phyloP scores from a whole-genome alignment of 2,113 vertebrate species.

The Tetraodon nigroviridis region DNA sequence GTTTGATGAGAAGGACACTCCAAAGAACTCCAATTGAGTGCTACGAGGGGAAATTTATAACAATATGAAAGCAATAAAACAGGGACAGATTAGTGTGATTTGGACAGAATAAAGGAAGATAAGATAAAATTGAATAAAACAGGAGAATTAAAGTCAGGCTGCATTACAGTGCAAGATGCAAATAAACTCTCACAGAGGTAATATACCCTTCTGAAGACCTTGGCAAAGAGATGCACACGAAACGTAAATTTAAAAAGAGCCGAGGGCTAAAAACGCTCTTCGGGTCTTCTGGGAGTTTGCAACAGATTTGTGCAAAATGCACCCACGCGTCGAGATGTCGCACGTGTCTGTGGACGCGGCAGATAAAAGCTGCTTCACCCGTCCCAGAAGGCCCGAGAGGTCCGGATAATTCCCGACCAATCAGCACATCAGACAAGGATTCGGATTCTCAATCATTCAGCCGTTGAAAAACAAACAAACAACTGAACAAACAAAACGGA shows the following conservation, averaged over 20 bases:
- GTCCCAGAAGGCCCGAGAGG: slow-evolving; percentile 52
- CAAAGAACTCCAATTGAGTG: slow-evolving; percentile 1
- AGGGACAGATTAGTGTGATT: slow-evolving; percentile 4
- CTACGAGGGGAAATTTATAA: slow-evolving; percentile 1
- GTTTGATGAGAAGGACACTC: background rate
- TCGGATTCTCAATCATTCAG: slow-evolving; percentile 25
- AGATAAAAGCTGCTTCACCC: slow-evolving; percentile 1
- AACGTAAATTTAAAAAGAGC: slow-evolving; percentile 38
- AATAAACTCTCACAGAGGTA: slow-evolving; percentile 17
- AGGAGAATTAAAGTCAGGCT: slow-evolving; percentile 23
- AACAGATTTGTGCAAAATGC: background rate
- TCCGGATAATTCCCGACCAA: slow-evolving; percentile 25
- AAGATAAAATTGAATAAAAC: slow-evolving; percentile 22
- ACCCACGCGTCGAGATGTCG: background rate
- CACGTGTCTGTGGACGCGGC: background rate
- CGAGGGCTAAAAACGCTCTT: slow-evolving; percentile 30
- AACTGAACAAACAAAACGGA: slow-evolving; percentile 10
- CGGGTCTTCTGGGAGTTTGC: slow-evolving; percentile 55
- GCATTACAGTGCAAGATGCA: slow-evolving; percentile 26
- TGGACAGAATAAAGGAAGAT: slow-evolving; percentile 17
- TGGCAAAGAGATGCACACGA: slow-evolving; percentile 36
- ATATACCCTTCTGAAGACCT: slow-evolving; percentile 24
- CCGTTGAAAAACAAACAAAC: slow-evolving; percentile 23
- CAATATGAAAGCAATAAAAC: slow-evolving; percentile 21
- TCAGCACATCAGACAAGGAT: slow-evolving; percentile 34